These are phyloP conservation scores for Catostylus mosaicus DNA, from an alignment of 30 jellyfish, hydroid and myxozoan species.

Conservation along the genomic window DNA sequence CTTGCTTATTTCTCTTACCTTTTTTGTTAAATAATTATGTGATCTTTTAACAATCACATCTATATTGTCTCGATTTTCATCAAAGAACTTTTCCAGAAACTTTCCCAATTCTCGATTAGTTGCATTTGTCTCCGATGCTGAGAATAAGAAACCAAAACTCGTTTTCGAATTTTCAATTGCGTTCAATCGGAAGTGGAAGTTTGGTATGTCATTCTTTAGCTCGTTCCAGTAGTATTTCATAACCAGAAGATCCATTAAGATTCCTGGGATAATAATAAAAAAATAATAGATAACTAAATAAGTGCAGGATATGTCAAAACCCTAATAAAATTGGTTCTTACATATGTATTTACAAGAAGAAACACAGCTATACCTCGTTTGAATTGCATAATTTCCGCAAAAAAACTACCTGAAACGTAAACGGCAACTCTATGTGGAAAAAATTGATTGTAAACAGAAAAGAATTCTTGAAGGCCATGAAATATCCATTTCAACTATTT, in stretches of 20 bases:
- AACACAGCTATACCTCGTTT: too few species aligned
- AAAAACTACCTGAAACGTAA: too few species aligned
- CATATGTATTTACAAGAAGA: too few species aligned
- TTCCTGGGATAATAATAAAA: not conserved
- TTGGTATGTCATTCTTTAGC: slow-evolving; percentile 16
- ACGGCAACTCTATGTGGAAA: too few species aligned
- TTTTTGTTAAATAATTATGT: not conserved
- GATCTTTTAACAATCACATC: slow-evolving; percentile 42
- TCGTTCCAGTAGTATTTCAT: slow-evolving; percentile 43
- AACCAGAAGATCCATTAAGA: slow-evolving; percentile 42
- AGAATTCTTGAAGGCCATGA: too few species aligned
- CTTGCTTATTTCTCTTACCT: slow-evolving; percentile 13
- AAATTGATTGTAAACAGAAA: too few species aligned
- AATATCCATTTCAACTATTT: too few species aligned
- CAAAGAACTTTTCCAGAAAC: slow-evolving; percentile 33
- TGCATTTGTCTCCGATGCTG: slow-evolving; percentile 14
- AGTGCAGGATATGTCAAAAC: too few species aligned
- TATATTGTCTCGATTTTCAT: slow-evolving; percentile 47
- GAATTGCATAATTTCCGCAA: too few species aligned
- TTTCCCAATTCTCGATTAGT: slow-evolving; percentile 41
- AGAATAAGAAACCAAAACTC: slow-evolving; percentile 46
- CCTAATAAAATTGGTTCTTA: too few species aligned
- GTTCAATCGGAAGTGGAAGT: slow-evolving; percentile 31
- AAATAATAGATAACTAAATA: too few species aligned
- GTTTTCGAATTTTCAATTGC: slow-evolving; percentile 48